Percentiles rank a stretch among this genome's conserved stretches.
Conservation (phyloP, 1,140 invertebrate species). For the Trichogramma pretiosum region DNA sequence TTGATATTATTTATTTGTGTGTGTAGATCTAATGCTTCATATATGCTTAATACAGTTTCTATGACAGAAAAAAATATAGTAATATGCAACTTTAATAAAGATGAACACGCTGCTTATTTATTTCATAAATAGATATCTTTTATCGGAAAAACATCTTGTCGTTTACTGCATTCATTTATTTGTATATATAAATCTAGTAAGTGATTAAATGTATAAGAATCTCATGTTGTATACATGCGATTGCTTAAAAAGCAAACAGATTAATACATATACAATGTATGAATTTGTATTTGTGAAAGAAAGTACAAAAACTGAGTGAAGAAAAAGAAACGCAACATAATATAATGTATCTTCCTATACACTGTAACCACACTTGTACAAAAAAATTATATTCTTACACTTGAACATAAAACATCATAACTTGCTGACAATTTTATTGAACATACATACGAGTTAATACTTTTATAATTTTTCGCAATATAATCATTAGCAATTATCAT, state of each 20-base stretch:
- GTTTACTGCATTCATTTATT: constrained; percentile 36
- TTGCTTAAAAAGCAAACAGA: constrained; percentile 22
- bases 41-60: constrained; percentile 44
- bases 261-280: too few relatives aligned
- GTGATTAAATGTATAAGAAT: constrained; percentile 43
- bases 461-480: too few relatives aligned
- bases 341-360: constrained; percentile 15
- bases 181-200: too few relatives aligned
- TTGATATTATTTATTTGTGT: constrained; percentile 44
- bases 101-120: constrained; percentile 38
- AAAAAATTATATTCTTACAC: constrained; percentile 15
- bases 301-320: constrained; percentile 22
- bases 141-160: constrained; percentile 24
- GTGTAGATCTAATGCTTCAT: constrained; percentile 39
- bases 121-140: constrained; percentile 38
- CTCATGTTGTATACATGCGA: constrained; percentile 24
- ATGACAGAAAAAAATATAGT: constrained; percentile 42
- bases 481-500: constrained; percentile 27
- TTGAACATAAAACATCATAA: constrained; percentile 15
- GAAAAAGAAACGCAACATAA: constrained; percentile 15
- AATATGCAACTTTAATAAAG: constrained; percentile 42
- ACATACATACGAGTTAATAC: constrained; percentile 42
- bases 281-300: too few relatives aligned
- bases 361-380: constrained; percentile 23
- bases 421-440: constrained; percentile 31